These are phyloP conservation scores for Cryptocheilus praepositus DNA, from an alignment of 2,888 invertebrate species.

Conservation along the genomic window DNA sequence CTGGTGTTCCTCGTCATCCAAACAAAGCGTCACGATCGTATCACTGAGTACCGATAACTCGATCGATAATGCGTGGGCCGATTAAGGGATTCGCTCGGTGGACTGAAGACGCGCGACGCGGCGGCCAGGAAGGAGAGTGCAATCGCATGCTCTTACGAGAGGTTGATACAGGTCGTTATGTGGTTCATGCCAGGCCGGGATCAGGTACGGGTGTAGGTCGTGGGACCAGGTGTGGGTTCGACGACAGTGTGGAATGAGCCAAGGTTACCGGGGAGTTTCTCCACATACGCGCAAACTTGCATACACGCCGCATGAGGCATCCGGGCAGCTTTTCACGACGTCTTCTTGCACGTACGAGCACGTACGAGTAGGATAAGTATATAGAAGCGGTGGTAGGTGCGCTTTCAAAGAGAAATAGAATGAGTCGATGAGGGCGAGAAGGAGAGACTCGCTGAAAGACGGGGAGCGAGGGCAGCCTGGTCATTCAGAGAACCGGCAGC, in stretches of 20 bases:
- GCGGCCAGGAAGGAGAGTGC: no score
- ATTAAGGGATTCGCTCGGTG: no score
- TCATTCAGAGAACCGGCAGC: slow-evolving; percentile 57
- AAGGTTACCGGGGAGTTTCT: slow-evolving; percentile 37
- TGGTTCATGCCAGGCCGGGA: neutral
- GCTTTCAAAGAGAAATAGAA: slow-evolving; percentile 1
- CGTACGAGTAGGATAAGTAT: no score
- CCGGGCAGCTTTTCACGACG: no score
- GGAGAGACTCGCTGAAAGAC: neutral
- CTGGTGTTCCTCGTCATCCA: no score
- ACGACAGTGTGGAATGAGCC: slow-evolving; percentile 28
- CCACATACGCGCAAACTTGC: slow-evolving; percentile 31
- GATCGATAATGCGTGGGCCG: no score
- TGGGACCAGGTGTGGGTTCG: slow-evolving; percentile 36
- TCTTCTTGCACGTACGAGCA: no score
- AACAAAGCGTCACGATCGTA: no score
- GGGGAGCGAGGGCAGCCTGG: slow-evolving; percentile 16
- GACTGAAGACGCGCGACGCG: no score
- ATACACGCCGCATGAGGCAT: neutral
- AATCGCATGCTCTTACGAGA: slow-evolving; percentile 9
- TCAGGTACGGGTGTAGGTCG: slow-evolving; percentile 29
- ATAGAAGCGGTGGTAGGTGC: no score
- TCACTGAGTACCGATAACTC: no score
- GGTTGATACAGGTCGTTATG: slow-evolving; percentile 26
- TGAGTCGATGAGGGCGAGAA: neutral